phyloP scores from a whole-genome alignment of 1,140 invertebrate species.

The Pissodes strobi region DNA sequence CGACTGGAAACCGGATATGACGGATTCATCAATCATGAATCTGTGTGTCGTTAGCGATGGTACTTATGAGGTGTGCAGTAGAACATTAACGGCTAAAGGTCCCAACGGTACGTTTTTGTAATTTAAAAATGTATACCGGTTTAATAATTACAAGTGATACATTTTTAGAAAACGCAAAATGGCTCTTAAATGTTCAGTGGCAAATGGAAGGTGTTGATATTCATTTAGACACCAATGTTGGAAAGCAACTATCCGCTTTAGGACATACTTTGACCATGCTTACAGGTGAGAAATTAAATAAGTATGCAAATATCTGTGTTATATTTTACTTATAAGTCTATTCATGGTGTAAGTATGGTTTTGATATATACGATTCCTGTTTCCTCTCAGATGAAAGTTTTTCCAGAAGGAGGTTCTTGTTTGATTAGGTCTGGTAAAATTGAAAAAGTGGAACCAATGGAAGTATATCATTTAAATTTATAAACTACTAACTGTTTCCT shows the following conservation, averaged over 20 bases:
- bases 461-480: no score
- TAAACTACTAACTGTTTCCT: no score
- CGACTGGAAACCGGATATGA: slow-evolving; percentile 94
- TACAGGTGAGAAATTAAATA: slow-evolving; percentile 61
- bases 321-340: neutral
- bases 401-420: no score
- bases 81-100: slow-evolving; percentile 81
- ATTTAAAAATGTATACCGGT: no score
- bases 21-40: slow-evolving; percentile 86
- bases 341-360: neutral
- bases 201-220: slow-evolving; percentile 99
- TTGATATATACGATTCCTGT: no score
- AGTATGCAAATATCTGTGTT: no score
- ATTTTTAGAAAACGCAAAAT: slow-evolving; percentile 96
- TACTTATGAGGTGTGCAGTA: slow-evolving; percentile 95
- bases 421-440: no score
- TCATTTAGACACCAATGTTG: slow-evolving; percentile 93
- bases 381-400: no score
- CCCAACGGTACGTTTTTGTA: slow-evolving; percentile 60
- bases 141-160: no score
- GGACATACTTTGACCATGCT: slow-evolving; percentile 94
- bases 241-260: slow-evolving; percentile 90
- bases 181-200: slow-evolving; percentile 97
- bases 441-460: no score
- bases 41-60: slow-evolving; percentile 96